Conservation (phyloP, 2,888 invertebrate species). For the Rhodophaea formosa region DNA sequence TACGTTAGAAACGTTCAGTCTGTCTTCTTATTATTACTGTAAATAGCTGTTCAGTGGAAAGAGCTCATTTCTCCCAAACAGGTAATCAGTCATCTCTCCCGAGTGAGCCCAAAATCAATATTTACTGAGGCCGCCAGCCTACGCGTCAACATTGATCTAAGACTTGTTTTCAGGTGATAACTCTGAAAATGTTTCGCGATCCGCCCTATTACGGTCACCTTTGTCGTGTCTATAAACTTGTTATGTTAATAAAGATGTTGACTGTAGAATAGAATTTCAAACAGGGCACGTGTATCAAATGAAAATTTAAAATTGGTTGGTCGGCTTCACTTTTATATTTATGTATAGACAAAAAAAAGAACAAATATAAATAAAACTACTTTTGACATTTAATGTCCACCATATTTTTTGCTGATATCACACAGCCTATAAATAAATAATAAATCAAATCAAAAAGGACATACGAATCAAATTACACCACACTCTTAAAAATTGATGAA, state of each 20-base stretch:
- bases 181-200: neutral
- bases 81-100: neutral
- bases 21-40: neutral
- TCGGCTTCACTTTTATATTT: too few species aligned
- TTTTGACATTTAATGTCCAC: too few species aligned
- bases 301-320: too few species aligned
- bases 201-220: neutral
- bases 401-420: too few species aligned
- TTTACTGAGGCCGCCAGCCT: slow-evolving; percentile 5
- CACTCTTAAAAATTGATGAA: too few species aligned
- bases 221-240: neutral
- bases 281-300: too few species aligned
- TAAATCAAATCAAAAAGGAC: too few species aligned
- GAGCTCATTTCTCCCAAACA: neutral
- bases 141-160: neutral
- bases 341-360: too few species aligned
- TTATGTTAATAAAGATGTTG: neutral
- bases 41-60: neutral
- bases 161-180: neutral
- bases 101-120: neutral
- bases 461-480: too few species aligned
- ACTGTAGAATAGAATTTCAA: neutral
- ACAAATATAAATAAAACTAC: too few species aligned
- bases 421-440: too few species aligned
- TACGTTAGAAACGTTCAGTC: neutral